phyloP scores from a whole-genome alignment of 2,888 invertebrate species.

The Isoperla grammatica region DNA sequence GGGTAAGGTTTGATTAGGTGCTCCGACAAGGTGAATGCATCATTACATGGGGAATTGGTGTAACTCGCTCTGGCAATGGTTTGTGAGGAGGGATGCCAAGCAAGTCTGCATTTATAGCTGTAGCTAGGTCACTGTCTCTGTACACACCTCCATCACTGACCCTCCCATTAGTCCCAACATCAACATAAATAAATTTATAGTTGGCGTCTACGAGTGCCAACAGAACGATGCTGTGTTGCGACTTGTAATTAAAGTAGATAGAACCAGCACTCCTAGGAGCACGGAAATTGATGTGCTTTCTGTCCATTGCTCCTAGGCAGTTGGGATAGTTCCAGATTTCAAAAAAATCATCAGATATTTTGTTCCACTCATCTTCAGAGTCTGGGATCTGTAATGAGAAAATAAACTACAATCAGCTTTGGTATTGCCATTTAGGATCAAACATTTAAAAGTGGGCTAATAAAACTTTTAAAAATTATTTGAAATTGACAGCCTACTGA shows the following conservation, averaged over 20 bases:
- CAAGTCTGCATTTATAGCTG: conserved; percentile 11
- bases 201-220: conserved; percentile 28
- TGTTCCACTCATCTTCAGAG: conserved; percentile 17
- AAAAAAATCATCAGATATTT: conserved; percentile 21
- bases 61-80: conserved; percentile 14
- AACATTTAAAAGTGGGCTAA: no score
- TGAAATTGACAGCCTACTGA: no score
- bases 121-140: conserved; percentile 14
- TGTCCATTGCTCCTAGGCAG: conserved; percentile 30
- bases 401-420: no score
- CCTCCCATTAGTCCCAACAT: conserved; percentile 33
- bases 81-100: conserved; percentile 10
- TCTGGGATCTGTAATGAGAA: conserved; percentile 7
- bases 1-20: conserved; percentile 20
- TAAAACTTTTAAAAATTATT: no score
- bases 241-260: conserved; percentile 31
- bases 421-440: no score
- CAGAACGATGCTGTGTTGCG: conserved; percentile 18
- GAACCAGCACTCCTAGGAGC: conserved; percentile 30
- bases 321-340: conserved; percentile 28
- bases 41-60: conserved; percentile 18
- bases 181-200: conserved; percentile 32
- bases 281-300: conserved; percentile 31
- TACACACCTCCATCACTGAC: conserved; percentile 30
- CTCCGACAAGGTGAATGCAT: conserved; percentile 21